phyloP scores from a whole-genome alignment of 2,113 vertebrate genomes.

The Macquaria ambigua region DNA sequence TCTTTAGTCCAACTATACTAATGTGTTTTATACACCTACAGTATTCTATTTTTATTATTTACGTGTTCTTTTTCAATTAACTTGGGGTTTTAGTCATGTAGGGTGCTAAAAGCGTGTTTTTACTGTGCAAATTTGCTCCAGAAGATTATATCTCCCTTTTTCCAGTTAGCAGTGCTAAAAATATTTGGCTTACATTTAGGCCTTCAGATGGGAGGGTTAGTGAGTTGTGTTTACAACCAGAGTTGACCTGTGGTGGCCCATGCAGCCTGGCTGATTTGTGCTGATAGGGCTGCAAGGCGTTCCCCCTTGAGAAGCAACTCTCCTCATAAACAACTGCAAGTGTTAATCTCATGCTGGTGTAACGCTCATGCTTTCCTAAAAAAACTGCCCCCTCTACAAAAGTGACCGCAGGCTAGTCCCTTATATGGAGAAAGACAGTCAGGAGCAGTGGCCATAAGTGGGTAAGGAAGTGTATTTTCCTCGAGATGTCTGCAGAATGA shows the following conservation, averaged over 20 bases:
- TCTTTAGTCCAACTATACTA: background rate
- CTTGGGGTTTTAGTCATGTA: background rate
- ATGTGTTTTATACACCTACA: background rate
- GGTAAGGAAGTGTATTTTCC: slow-evolving; percentile 44
- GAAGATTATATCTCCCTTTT: slow-evolving; percentile 58
- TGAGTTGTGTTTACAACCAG: slow-evolving; percentile 63
- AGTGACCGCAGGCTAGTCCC: slow-evolving; percentile 1
- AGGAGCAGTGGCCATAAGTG: background rate
- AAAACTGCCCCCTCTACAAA: background rate
- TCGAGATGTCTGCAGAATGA: slow-evolving; percentile 27
- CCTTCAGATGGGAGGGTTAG: slow-evolving; percentile 11
- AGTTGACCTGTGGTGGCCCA: slow-evolving; percentile 32
- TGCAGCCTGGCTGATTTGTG: slow-evolving; percentile 35
- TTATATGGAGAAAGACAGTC: slow-evolving; percentile 56
- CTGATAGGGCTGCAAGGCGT: slow-evolving; percentile 65
- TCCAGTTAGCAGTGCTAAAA: slow-evolving; percentile 58
- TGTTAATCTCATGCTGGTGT: background rate
- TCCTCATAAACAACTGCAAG: slow-evolving; percentile 44
- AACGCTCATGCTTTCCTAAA: background rate
- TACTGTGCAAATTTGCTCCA: slow-evolving; percentile 1
- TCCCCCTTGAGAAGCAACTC: slow-evolving; percentile 12
- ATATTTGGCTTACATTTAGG: slow-evolving; percentile 31
- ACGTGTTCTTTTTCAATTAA: background rate
- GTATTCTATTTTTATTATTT: background rate
- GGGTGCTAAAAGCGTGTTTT: background rate